Evolutionary conservation across 2,888 invertebrate species (phyloP), one percentile per base, ranked within the genome.

Genomic region (Leuctra nigra): DNA sequence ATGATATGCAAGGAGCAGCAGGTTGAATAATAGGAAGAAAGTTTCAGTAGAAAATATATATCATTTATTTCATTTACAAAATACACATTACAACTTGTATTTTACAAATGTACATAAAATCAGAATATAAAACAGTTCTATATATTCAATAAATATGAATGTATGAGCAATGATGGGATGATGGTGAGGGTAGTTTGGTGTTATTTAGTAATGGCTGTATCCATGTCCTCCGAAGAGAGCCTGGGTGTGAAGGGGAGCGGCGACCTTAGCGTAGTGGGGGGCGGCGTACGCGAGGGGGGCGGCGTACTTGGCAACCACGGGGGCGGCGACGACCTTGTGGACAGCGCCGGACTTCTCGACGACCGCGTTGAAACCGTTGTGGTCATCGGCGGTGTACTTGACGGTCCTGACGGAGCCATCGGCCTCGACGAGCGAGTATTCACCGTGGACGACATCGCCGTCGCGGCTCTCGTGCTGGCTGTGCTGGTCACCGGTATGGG

Each of bases 401-500:
- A 78, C 78, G 36, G 72, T 70, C 57, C 78, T 72, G 54, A 70
- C 72, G 62, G 72, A 71, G 35, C 78, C 78, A 68, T 78, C 77
- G 23, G 77, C 66, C 61, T 78, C 77, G 61, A 78, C 68, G 3
- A 78, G 66, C 55, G 75, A 73, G 63, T 78, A 78, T 61, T 71
- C 68, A 3, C 78, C 78, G 58, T 75, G 72, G 18, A 77, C 77
- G 56, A 68, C 70, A 66, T 78, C 76, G 54, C 75, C 77, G 63
- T 73, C 72, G 59, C 77, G 75, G 1, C 69, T 58, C 68, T 78
- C 77, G 61, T 75, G 73, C 62, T 78, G 78, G 62, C 69, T 70
- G 64, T 78, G 77, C 58, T 72, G 71, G 64, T 78, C 78, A 4
- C 77, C 77, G 57, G 77, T 77, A 61, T 75, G 73, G 3, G 72